Evolutionary conservation across 2,888 invertebrate species (phyloP), one percentile per base, ranked within the genome.

Genomic region (Thereva unica): DNA sequence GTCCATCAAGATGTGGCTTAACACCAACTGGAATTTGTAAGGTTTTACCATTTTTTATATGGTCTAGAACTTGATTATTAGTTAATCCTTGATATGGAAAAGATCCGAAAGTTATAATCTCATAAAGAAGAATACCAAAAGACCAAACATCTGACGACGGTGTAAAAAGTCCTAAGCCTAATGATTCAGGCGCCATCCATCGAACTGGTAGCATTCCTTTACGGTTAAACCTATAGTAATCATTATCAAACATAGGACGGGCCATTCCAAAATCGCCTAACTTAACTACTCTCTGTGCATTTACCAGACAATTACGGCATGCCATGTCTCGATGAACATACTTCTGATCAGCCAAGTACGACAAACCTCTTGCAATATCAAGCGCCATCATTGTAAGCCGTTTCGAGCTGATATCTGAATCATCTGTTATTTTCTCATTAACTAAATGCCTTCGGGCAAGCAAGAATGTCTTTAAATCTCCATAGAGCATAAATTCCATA

Each of bases 401-500:
- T 75, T 88, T 87, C 73, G 90, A 86, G 6, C 90, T 89, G 69
- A 94, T 88, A 73, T 91, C 92, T 5, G 86, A 85, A 64, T 89
- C 89, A 71, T 88, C 88, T 38, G 82, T 82, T 47, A 81, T 76
- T 68, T 84, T 83, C 72, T 85, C 87, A 70, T 86, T 87, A 0
- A 92, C 92, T 75, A 95, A 83, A 80, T 93, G 91, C 49, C 95
- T 85, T 71, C 95, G 86, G 9, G 92, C 93, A 71, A 95, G 80
- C 67, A 96, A 83, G 80, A 89, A 96, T 6, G 91, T 93, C 82
- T 95, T 95, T 71, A 96, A 82, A 78, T 96, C 95, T 34, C 95
- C 96, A 77, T 95, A 93, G 44, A 95, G 82, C 92, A 95, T 92
- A 76, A 93, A 94, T 79, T 96, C 95, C 95, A 96, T 95, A 9